Conservation (phyloP, 2,888 invertebrate genomes). For the Clusia tigrina region DNA sequence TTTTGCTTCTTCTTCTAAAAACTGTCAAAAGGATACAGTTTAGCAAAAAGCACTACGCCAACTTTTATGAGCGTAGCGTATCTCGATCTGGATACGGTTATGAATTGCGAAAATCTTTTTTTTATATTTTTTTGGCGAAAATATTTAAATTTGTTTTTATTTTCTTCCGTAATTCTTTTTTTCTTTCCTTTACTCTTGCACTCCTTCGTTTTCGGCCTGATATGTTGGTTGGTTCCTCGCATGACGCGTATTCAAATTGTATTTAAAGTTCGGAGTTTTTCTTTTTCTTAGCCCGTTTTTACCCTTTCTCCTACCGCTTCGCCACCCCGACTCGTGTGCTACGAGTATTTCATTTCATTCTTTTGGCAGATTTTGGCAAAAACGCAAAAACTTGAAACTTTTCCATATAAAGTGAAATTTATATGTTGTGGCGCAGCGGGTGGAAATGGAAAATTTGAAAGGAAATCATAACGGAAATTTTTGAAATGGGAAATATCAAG, state of each 20-base stretch:
- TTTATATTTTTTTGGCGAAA: neutral
- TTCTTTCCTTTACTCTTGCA: too few relatives aligned
- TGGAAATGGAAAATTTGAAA: conserved; percentile 38
- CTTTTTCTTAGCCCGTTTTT: neutral
- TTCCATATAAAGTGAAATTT: conserved; percentile 34
- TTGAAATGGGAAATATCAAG: conserved; percentile 47
- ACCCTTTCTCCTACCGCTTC: too few relatives aligned
- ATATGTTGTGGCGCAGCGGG: conserved; percentile 24
- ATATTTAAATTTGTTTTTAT: too few relatives aligned
- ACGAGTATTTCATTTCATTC: too few relatives aligned
- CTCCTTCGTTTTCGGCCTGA: too few relatives aligned
- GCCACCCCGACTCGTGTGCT: too few relatives aligned
- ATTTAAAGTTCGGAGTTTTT: conserved; percentile 30
- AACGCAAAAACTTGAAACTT: conserved; percentile 25
- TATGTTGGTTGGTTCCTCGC: conserved; percentile 19
- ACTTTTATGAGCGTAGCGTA: conserved; percentile 35
- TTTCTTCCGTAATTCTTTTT: too few relatives aligned
- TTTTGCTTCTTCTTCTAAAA: conserved; percentile 38
- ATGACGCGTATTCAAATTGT: conserved; percentile 49
- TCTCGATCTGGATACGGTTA: conserved; percentile 44
- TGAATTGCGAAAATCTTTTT: conserved; percentile 17
- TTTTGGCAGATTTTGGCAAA: conserved; percentile 26
- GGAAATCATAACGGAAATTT: conserved; percentile 57
- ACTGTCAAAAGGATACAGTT: conserved; percentile 44
- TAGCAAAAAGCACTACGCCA: conserved; percentile 43